Conservation (phyloP, 92 coral and sea anemone species). For the Palythoa heliodiscus region DNA sequence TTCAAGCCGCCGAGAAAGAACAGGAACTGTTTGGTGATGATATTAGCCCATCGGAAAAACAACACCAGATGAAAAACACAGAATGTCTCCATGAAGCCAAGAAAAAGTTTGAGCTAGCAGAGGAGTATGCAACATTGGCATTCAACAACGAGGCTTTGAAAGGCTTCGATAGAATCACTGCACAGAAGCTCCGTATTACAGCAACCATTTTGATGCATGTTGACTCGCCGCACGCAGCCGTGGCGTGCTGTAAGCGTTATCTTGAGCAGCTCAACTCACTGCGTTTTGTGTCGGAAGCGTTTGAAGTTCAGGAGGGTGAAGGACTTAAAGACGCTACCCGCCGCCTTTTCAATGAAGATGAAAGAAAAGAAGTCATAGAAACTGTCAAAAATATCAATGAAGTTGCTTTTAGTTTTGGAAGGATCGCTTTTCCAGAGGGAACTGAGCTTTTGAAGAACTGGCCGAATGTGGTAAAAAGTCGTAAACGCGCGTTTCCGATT, state of each 20-base stretch:
- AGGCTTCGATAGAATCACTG: constrained; percentile 27
- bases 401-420: constrained; percentile 30
- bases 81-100: constrained; percentile 14
- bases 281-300: constrained; percentile 31
- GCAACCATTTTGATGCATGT: constrained; percentile 10
- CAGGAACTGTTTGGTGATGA: background rate
- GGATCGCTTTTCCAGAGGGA: background rate
- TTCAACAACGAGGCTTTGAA: constrained; percentile 29
- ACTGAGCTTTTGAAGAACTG: constrained; percentile 2
- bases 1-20: no score
- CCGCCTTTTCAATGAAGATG: constrained; percentile 7
- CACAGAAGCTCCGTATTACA: constrained; percentile 6
- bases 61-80: background rate
- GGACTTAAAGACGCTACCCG: background rate
- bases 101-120: constrained; percentile 17
- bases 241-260: constrained; percentile 38
- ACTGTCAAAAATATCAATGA: constrained; percentile 17
- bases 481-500: background rate
- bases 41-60: no score
- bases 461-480: background rate
- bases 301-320: background rate
- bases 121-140: constrained; percentile 15
- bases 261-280: constrained; percentile 15
- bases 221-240: constrained; percentile 10
- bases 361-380: constrained; percentile 12